phyloP scores from a whole-genome alignment of 2,797 vertebrate species.

The Eleutherodactylus coqui region DNA sequence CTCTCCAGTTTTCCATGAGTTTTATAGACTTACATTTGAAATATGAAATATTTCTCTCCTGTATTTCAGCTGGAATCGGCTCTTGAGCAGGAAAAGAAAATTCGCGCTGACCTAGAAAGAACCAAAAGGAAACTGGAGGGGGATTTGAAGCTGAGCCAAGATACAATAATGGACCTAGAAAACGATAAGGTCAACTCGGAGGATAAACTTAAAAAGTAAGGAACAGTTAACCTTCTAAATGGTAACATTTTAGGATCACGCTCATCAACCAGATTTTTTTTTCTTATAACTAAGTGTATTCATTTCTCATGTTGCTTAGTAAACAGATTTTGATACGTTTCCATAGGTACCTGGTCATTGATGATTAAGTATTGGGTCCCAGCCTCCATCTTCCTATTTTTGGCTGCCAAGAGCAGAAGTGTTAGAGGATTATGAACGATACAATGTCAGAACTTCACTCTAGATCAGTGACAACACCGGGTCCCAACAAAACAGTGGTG shows the following conservation, averaged over 20 bases:
- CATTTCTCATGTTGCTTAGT: too few species aligned
- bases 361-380: not conserved
- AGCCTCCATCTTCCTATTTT: not conserved
- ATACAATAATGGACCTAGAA: constrained; percentile 83
- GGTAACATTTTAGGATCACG: not conserved
- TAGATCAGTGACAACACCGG: too few species aligned
- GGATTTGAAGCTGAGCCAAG: constrained; percentile 86
- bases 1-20: too few species aligned
- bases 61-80: constrained; percentile 81
- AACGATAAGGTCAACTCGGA: constrained; percentile 85
- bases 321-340: too few species aligned
- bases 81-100: constrained; percentile 87
- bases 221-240: constrained; percentile 65
- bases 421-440: not conserved
- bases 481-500: too few species aligned
- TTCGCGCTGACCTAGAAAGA: constrained; percentile 83
- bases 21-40: not conserved
- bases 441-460: not conserved
- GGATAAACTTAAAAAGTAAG: constrained; percentile 89
- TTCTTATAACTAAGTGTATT: too few species aligned
- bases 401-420: not conserved
- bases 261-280: too few species aligned
- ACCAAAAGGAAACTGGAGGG: constrained; percentile 86
- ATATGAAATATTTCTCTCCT: not conserved
- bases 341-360: not conserved